A percentile compares a stretch with the other conserved stretches of the same genome.
phyloP scores from a whole-genome alignment of 2,888 invertebrate species.

The Meteorus colon region DNA sequence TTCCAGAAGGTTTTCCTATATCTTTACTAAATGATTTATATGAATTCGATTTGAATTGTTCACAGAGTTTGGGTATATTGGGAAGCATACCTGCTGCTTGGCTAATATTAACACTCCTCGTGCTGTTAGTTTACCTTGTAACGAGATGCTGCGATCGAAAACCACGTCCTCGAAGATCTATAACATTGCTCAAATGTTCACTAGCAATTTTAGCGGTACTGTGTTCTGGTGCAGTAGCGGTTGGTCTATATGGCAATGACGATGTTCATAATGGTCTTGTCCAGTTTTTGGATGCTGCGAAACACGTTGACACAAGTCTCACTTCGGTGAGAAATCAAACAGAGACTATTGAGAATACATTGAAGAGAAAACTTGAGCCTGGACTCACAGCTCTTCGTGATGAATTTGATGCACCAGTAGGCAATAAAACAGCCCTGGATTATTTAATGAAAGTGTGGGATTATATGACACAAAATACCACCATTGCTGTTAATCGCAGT shows the following conservation, averaged over 20 bases:
- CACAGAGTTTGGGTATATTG: constrained; percentile 93
- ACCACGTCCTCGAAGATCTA: constrained; percentile 90
- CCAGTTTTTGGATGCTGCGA: constrained; percentile 85
- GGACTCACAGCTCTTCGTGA: constrained; percentile 84
- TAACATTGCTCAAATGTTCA: constrained; percentile 88
- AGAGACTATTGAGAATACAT: constrained; percentile 83
- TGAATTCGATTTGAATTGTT: constrained; percentile 40
- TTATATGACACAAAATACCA: constrained; percentile 83
- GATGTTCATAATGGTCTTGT: constrained; percentile 93
- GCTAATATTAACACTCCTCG: constrained; percentile 91
- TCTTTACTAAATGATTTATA: too few species aligned
- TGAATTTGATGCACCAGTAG: constrained; percentile 84
- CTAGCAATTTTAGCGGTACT: constrained; percentile 88
- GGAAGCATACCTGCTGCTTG: constrained; percentile 95
- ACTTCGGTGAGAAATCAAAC: constrained; percentile 89
- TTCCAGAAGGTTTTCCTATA: too few species aligned
- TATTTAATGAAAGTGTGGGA: constrained; percentile 82
- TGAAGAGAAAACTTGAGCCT: constrained; percentile 81
- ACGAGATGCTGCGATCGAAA: constrained; percentile 97
- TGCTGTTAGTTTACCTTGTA: constrained; percentile 92
- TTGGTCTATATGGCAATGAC: constrained; percentile 95
- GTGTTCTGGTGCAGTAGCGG: constrained; percentile 92
- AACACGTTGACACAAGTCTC: constrained; percentile 87
- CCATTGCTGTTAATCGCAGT: constrained; percentile 84
- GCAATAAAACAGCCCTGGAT: constrained; percentile 85